Base-by-base conservation (phyloP, 92 coral and sea anemone species). In the Pocillopora grandis region DNA sequence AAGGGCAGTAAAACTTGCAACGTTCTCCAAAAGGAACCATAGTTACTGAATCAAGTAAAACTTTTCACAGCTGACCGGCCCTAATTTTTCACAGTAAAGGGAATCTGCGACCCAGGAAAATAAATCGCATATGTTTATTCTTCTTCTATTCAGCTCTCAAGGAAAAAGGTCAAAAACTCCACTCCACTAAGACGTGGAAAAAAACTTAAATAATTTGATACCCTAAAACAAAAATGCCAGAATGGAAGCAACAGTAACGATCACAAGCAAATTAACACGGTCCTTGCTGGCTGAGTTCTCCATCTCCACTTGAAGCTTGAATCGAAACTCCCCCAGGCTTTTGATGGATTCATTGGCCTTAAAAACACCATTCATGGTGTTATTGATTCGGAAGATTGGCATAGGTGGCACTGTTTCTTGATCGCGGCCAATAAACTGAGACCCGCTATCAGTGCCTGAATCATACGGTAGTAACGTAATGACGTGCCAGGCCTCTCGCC, bases 371-470 rank as follows among this genome's bases (percentile, higher is more conserved):
- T 60, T 52, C 63, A 19, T 48, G 23, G 19, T 33, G 62, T 87
- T 60, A 18, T 83, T 87, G 56, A 87, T 82, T 33, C 37, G 58
- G 77, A 57, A 35, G 48, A 87, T 87, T 10, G 21, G 6, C 5
- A 31, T 79, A 2, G 10, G 13, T 10, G 72, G 90, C 17, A n/a
- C 20, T 37, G 71, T 81, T 9, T 48, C 57, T 18, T 2, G 61
- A 9, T 82, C n/a, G 1, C 3, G 7, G 42, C 60, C n/a, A 12
- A 0, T 10, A 27, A 87, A 87, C 12, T 2, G 27, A 7, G 19
- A 33, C 12, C 90, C 87, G 19, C 64, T 65, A 17, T 87, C 86
- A 18, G 90, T 74, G 3, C 90, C 90, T 2, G 90, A 78, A 31
- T 87, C 90, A 72, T 67, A 87, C 12, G 90, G 90, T 12, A 14